Evolutionary conservation across 92 coral and sea anemone species (phyloP).

Genomic region (Desmophyllum pertusum): DNA sequence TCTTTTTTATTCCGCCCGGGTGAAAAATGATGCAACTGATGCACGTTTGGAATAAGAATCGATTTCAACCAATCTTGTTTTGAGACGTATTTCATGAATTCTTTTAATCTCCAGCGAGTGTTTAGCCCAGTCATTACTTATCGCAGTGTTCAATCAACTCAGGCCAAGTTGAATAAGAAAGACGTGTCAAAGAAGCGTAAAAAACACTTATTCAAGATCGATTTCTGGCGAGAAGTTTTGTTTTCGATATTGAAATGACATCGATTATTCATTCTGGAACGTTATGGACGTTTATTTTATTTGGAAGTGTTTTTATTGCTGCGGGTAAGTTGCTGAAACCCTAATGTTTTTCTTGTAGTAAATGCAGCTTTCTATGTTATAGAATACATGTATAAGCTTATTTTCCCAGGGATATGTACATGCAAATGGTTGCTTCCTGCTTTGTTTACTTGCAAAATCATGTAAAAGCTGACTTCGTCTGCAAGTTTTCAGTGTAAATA

Average conservation of each 20-base stretch:
- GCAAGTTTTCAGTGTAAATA: no score
- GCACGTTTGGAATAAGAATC: background rate
- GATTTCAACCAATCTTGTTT: slow-evolving; percentile 17
- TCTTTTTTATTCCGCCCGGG: background rate
- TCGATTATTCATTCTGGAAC: background rate
- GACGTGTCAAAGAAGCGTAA: background rate
- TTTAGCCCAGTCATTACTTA: background rate
- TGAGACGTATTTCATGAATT: slow-evolving; percentile 15
- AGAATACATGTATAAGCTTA: no score
- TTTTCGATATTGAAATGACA: background rate
- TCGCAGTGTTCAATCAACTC: no score
- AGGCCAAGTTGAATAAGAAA: background rate
- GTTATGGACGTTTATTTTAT: slow-evolving; percentile 18
- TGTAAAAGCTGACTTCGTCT: no score
- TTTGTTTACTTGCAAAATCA: no score
- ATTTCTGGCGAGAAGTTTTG: background rate
- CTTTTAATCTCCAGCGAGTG: background rate
- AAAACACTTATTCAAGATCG: background rate
- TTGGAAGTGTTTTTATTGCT: slow-evolving; percentile 15
- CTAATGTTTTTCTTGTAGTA: background rate
- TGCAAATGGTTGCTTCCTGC: no score
- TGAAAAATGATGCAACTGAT: slow-evolving; percentile 18
- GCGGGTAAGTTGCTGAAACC: background rate
- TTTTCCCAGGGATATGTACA: background rate
- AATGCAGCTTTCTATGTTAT: no score